Percentiles rank a stretch among this genome's conserved stretches.
These are phyloP conservation scores for Zophobas atratus DNA, from an alignment of 1,140 invertebrate genomes.

Conservation along the genomic window DNA sequence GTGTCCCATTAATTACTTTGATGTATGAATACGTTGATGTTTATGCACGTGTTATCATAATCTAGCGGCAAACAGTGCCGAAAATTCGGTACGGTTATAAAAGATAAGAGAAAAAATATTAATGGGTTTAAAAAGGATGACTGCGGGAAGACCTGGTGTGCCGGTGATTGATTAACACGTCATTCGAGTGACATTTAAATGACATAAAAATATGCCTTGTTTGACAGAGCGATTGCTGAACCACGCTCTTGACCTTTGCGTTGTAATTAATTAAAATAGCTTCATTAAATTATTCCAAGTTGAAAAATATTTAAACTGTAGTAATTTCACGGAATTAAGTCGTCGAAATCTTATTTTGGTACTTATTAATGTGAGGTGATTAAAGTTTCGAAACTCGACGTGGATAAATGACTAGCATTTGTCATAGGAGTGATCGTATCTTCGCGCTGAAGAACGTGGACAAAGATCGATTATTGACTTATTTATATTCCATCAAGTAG, in stretches of 20 bases:
- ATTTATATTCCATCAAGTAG: constrained; percentile 7
- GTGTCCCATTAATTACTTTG: no score
- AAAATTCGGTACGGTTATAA: no score
- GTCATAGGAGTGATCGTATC: constrained; percentile 1
- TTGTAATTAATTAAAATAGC: no score
- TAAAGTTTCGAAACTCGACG: constrained; percentile 21
- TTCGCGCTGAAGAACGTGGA: neutral
- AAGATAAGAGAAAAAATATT: no score
- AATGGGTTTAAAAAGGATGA: no score
- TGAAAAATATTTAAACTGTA: neutral
- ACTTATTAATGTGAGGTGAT: neutral
- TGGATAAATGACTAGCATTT: constrained; percentile 19
- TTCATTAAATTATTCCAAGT: no score
- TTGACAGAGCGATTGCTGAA: no score
- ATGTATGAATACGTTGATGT: no score
- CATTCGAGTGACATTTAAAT: constrained; percentile 4
- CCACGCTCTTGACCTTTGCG: no score
- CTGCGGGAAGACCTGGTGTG: neutral
- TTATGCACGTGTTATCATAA: no score
- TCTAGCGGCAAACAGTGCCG: no score
- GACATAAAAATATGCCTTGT: neutral
- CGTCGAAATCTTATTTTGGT: neutral
- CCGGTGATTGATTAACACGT: neutral
- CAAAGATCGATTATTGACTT: constrained; percentile 29
- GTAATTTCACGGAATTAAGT: neutral